phyloP scores from a whole-genome alignment of 2,888 invertebrate genomes.

The Bombyx huttoni region DNA sequence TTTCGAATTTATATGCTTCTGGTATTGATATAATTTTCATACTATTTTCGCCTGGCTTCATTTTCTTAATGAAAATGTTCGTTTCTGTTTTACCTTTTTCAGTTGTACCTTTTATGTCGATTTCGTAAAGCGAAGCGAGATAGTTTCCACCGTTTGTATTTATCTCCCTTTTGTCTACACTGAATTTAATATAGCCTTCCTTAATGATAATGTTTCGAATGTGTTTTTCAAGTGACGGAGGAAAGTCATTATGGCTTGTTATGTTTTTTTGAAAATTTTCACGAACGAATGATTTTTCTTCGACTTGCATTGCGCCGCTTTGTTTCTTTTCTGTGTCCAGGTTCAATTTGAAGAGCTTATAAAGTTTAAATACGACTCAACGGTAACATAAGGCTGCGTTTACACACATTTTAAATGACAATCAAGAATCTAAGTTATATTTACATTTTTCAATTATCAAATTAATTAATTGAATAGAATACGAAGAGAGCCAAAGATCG shows the following conservation, averaged over 20 bases:
- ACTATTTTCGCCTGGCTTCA: slow-evolving; percentile 10
- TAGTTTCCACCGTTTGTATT: slow-evolving; percentile 33
- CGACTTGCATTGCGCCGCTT: not conserved
- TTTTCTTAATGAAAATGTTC: slow-evolving; percentile 32
- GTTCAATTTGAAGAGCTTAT: not conserved
- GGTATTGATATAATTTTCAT: slow-evolving; percentile 15
- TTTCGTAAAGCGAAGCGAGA: slow-evolving; percentile 25
- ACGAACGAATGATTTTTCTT: not conserved
- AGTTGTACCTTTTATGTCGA: slow-evolving; percentile 30
- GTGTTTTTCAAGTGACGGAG: slow-evolving; percentile 10
- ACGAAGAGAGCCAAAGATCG: too few relatives aligned
- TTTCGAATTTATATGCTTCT: slow-evolving; percentile 21
- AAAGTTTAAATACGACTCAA: not conserved
- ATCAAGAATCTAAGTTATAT: too few relatives aligned
- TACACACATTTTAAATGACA: not conserved
- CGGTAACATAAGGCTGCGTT: not conserved
- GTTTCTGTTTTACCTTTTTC: slow-evolving; percentile 22
- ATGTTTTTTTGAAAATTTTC: not conserved
- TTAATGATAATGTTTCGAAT: slow-evolving; percentile 14
- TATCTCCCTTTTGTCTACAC: slow-evolving; percentile 13
- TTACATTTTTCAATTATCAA: too few relatives aligned
- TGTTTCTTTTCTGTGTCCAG: not conserved
- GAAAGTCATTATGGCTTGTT: not conserved
- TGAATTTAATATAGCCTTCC: slow-evolving; percentile 18
- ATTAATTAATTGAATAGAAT: too few relatives aligned